Evolutionary conservation across 2,797 vertebrate species (phyloP), one percentile per base, ranked within the genome.

Genomic region (Apogon talboti): DNA sequence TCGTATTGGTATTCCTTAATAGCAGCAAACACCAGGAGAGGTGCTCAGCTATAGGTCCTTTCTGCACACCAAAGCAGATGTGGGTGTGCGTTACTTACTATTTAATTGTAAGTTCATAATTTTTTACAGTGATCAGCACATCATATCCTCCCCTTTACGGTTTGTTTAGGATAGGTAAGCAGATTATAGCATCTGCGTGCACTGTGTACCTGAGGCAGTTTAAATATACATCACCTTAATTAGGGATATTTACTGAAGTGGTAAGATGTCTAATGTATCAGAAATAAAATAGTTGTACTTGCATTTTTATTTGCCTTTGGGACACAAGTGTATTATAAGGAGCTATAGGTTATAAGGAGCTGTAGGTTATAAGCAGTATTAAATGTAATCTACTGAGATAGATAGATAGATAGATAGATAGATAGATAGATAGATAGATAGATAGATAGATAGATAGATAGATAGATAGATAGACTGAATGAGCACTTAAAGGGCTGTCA

Each of bases 161-260:
- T 78, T 76, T 77, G 60, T 70, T 48, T 41, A 42, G n/a, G 54
- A 69, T 59, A 71, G 37, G 55, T 74, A 71, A 71, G 65, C 59
- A 81, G 69, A 66, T 78, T 60, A 81, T 45, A 6, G 42, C 44
- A 57, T 86, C 66, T 74, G 57, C 59, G 71, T 64, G 63, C 53
- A 52, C 75, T 66, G 62, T 64, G 83, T 44, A 73, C 76, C 68
- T 66, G 79, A 81, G 54, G 43, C 60, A 49, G 53, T 72, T 85
- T 24, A 58, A 62, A 76, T 14, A 64, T 69, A 73, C 65, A 79
- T 65, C 42, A 50, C 43, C 49, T 43, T 66, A 48, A 1, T 45
- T 40, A 50, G 58, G 47, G 45, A 66, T 61, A 62, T 68, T 21
- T 33, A 16, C 40, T 11, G 52, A 35, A 55, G 63, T 49, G 30